Evolutionary conservation across 2,888 invertebrate genomes (phyloP).

Genomic region (Rhabditoides inermis): DNA sequence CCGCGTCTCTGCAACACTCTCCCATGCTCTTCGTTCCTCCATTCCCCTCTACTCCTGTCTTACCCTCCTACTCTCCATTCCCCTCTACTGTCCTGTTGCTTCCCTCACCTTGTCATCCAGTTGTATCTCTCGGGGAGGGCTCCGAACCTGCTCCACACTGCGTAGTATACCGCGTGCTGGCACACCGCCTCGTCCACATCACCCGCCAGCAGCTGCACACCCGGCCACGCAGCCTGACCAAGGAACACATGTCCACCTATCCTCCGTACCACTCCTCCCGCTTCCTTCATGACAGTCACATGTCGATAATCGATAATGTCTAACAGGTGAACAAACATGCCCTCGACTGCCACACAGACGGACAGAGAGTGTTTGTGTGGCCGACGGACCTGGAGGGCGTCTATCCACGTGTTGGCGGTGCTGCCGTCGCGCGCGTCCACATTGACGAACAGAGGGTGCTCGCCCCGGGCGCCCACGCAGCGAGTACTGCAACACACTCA

Average conservation of each 20-base stretch:
- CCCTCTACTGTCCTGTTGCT: neutral
- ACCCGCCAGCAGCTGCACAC: constrained; percentile 59
- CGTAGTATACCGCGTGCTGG: constrained; percentile 62
- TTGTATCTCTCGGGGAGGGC: constrained; percentile 59
- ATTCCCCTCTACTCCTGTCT: no score
- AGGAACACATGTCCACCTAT: no score
- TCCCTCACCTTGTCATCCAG: constrained; percentile 53
- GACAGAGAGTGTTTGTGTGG: no score
- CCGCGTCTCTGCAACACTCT: constrained; percentile 56
- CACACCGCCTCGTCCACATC: constrained; percentile 65
- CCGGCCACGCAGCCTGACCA: constrained; percentile 53
- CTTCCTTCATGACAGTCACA: neutral
- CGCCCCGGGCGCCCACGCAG: constrained; percentile 56
- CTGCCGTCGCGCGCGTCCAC: constrained; percentile 63
- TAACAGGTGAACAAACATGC: neutral
- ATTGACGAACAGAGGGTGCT: constrained; percentile 63
- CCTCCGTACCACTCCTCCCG: neutral
- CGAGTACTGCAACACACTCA: neutral
- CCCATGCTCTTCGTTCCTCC: no score
- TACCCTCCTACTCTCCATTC: neutral
- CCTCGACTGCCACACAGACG: neutral
- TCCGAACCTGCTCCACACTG: constrained; percentile 62
- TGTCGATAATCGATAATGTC: neutral
- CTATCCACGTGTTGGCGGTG: constrained; percentile 62
- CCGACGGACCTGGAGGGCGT: constrained; percentile 60